A percentile compares a stretch with the other conserved stretches of the same genome.
Conservation (phyloP, 35 echinoderm and acorn worm species). For the Hemicentrotus pulcherrimus region DNA sequence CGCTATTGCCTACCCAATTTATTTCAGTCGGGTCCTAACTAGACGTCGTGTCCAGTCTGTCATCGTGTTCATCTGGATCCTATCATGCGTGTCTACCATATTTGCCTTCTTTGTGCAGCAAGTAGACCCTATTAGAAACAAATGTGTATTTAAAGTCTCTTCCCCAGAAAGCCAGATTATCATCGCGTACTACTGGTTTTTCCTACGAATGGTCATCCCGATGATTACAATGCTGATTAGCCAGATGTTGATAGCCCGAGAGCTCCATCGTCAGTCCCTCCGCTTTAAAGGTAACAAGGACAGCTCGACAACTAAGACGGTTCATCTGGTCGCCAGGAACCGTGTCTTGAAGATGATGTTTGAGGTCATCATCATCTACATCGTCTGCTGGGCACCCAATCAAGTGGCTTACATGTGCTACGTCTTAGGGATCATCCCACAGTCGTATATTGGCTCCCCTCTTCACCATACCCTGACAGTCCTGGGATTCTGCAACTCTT, state of each 20-base stretch:
- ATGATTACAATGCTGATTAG: constrained; percentile 29
- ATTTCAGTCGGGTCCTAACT: neutral
- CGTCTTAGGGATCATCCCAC: constrained; percentile 5
- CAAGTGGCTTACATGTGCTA: constrained; percentile 43
- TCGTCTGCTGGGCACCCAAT: constrained; percentile 50
- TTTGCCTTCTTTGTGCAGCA: constrained; percentile 15
- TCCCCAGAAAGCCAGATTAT: neutral
- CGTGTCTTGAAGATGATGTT: constrained; percentile 56
- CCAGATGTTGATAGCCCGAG: constrained; percentile 20
- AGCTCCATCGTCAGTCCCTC: constrained; percentile 26
- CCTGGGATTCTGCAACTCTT: constrained; percentile 53
- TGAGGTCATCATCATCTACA: constrained; percentile 52
- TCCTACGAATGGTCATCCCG: constrained; percentile 36
- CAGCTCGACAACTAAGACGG: neutral
- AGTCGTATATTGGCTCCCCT: neutral
- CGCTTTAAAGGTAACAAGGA: neutral
- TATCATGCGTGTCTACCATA: neutral
- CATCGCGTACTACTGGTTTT: constrained; percentile 38
- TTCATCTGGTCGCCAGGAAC: neutral
- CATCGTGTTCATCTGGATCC: constrained; percentile 28
- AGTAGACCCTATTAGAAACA: neutral
- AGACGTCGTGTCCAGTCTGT: constrained; percentile 11
- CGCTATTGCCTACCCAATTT: constrained; percentile 45
- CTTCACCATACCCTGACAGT: constrained; percentile 48
- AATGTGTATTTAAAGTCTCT: neutral